A percentile compares a stretch with the other conserved stretches of the same genome.
Evolutionary conservation across 2,797 vertebrate genomes (phyloP).

Genomic region (Coranthus polyacanthus): DNA sequence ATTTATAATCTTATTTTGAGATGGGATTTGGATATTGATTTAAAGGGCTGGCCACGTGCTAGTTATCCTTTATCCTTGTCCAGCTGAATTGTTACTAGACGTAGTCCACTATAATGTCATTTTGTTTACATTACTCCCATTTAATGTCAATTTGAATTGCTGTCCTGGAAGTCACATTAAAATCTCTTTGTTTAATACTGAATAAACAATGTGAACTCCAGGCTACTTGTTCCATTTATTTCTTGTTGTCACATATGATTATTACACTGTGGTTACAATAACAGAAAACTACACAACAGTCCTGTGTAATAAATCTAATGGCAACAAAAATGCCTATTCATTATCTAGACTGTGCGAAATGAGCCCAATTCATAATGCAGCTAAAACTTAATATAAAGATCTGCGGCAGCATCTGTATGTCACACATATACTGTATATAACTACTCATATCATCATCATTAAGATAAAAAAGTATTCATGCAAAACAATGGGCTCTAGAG

Average conservation of each 20-base stretch:
- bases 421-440: no score
- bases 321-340: constrained; percentile 1
- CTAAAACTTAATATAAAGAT: not conserved
- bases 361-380: no score
- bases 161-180: constrained; percentile 73
- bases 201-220: constrained; percentile 85
- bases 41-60: constrained; percentile 53
- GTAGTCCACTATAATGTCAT: constrained; percentile 76
- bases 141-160: constrained; percentile 71
- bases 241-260: constrained; percentile 13
- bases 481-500: no score
- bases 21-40: constrained; percentile 47
- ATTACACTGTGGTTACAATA: no score
- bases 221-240: constrained; percentile 22
- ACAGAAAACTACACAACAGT: not conserved
- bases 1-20: constrained; percentile 39
- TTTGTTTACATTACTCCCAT: constrained; percentile 78
- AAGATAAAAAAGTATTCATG: no score
- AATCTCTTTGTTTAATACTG: constrained; percentile 75
- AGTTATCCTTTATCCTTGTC: constrained; percentile 22
- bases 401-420: not conserved
- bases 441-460: no score
- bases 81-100: constrained; percentile 65
- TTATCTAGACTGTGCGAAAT: constrained; percentile 8
- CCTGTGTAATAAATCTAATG: constrained; percentile 13